Base-by-base conservation (phyloP, 2,797 vertebrate species). In the Schizothorax lantsangensis region DNA sequence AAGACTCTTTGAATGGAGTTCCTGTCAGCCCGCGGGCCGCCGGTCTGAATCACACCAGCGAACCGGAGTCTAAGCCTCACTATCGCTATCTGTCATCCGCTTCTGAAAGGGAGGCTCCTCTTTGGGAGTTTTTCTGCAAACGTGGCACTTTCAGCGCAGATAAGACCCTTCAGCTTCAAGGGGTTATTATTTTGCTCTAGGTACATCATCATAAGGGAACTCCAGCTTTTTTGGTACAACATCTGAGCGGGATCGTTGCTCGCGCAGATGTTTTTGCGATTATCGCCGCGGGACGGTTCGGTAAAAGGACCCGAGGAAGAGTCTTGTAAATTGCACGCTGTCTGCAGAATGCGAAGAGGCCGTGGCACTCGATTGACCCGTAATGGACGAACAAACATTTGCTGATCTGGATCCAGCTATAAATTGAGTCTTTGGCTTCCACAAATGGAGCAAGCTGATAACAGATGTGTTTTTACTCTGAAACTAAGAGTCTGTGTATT, bases 1-100 rank as follows among this genome's bases (percentile, higher is more conserved):
- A 84, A 86, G 86, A 84, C 57, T 69, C 86, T 87, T 84, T 86
- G 79, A 88, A 86, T 62, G 47, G 23, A 80, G 69, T n/a, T 83
- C 72, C 47, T 89, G 84, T 87, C 83, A 83, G 74, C 85, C 80
- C 9, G 6, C 62, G 84, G 87, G 88, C 81, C 83, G 33, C 43
- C 43, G 19, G 59, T 64, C 79, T 71, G 82, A 85, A 84, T 84
- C 81, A 87, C 59, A 40, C 30, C 49, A 68, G 71, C 69, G 30
- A 43, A 81, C 43, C 84, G 21, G 26, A 72, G 72, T 89, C 64
- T 80, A 26, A 86, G 84, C 83, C 64, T 38, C 49, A 54, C 81
- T 68, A 85, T 88, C 84, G 62, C 59, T 81, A 82, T 43, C 77
- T 83, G 78, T 84, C 83, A 86, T 85, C 79, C 6, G 45, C 84